A percentile compares a stretch with the other conserved stretches of the same genome.
These are phyloP conservation scores for Harpegnathos saltator DNA, from an alignment of 1,140 invertebrate genomes.

Conservation along the genomic window DNA sequence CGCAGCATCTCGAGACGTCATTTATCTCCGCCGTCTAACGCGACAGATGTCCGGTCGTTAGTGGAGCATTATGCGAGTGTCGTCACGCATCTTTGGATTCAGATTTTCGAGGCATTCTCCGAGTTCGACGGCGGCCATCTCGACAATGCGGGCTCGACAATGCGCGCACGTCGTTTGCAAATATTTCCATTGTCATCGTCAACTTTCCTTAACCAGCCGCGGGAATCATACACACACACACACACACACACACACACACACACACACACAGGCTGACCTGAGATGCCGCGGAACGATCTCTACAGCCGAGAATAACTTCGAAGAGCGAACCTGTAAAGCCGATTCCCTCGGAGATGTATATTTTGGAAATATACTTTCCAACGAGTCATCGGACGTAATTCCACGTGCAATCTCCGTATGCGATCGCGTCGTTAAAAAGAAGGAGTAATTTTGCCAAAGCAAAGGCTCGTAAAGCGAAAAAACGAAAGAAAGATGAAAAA, in stretches of 20 bases:
- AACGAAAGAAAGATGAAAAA: too few species aligned
- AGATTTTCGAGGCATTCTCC: constrained; percentile 51
- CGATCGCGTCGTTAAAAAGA: not conserved
- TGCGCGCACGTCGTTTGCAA: constrained; percentile 67
- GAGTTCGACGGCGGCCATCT: constrained; percentile 19
- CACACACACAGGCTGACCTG: constrained; percentile 1
- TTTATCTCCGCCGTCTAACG: constrained; percentile 60
- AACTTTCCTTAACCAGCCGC: not conserved
- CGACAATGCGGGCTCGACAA: constrained; percentile 71
- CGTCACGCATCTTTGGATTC: constrained; percentile 69
- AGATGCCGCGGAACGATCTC: constrained; percentile 50
- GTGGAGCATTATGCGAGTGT: constrained; percentile 69
- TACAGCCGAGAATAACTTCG: constrained; percentile 24
- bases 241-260: too few species aligned
- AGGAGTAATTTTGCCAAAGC: not conserved
- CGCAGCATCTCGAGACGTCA: constrained; percentile 30
- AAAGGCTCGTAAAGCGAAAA: too few species aligned
- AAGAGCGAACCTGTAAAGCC: not conserved
- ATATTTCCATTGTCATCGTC: constrained; percentile 63
- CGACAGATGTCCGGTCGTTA: constrained; percentile 73
- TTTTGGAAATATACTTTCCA: constrained; percentile 64
- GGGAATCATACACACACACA: too few species aligned
- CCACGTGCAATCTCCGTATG: not conserved
- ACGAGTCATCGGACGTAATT: constrained; percentile 26
- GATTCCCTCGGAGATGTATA: constrained; percentile 36